Evolutionary conservation across 2,797 vertebrate genomes (phyloP).

Genomic region (Zalophus californianus): DNA sequence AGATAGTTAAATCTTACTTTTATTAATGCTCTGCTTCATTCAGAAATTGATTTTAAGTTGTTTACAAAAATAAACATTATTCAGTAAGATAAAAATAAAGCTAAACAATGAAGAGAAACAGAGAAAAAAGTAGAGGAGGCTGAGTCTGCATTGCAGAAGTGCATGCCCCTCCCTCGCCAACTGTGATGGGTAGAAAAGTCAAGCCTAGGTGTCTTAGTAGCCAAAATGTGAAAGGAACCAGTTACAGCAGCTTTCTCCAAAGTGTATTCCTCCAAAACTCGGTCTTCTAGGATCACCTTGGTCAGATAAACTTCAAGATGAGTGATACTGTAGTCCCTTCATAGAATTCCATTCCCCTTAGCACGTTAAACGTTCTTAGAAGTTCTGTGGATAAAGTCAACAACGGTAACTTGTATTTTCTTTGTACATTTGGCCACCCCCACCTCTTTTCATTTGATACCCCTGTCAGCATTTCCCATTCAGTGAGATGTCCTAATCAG

Average conservation of each 20-base stretch:
- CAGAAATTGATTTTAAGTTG: conserved; percentile 33
- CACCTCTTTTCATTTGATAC: not conserved
- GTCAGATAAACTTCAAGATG: not conserved
- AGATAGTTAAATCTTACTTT: not conserved
- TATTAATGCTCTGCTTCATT: conserved; percentile 25
- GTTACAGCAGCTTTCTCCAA: not conserved
- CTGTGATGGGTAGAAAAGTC: not conserved
- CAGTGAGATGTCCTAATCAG: not conserved
- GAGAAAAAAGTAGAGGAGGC: not conserved
- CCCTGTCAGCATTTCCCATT: not conserved
- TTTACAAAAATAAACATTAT: conserved; percentile 23
- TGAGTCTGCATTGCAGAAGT: not conserved
- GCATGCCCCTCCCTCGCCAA: rapidly evolving
- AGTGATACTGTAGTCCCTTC: not conserved
- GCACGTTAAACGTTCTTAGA: not conserved
- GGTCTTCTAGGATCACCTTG: not conserved
- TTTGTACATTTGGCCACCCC: not conserved
- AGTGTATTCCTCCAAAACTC: not conserved
- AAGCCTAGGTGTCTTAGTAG: not conserved
- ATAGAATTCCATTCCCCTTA: not conserved
- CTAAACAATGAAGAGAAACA: not conserved
- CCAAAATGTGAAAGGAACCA: not conserved
- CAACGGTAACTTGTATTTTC: not conserved
- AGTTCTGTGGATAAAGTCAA: not conserved
- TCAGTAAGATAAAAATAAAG: conserved; percentile 14